Percentiles rank a stretch among this genome's conserved stretches.
Conservation (phyloP, 2,797 vertebrate genomes). For the Florisuga fusca region DNA sequence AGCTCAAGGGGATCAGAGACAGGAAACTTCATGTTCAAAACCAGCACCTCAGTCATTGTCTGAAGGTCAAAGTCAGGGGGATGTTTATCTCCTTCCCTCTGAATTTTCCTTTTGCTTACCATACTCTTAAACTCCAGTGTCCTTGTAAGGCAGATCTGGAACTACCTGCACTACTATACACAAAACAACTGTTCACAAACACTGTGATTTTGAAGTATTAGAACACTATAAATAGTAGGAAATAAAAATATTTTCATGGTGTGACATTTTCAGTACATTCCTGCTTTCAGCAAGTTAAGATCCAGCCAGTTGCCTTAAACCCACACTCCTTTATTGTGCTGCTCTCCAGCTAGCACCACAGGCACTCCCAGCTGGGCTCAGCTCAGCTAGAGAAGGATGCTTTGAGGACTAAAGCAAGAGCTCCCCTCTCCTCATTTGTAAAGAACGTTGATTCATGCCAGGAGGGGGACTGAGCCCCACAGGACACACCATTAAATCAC, state of each 20-base stretch:
- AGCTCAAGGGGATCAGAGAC: background rate
- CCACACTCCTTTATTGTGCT: background rate
- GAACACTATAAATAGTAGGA: background rate
- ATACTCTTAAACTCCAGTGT: background rate
- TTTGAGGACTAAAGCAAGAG: background rate
- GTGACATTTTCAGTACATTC: background rate
- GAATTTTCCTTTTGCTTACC: background rate
- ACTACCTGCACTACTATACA: background rate
- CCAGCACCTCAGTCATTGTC: background rate
- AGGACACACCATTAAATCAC: background rate
- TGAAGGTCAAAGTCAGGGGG: background rate
- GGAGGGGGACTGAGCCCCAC: background rate
- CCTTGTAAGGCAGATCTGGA: background rate
- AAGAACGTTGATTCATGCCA: background rate
- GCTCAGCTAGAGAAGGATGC: background rate
- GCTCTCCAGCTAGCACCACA: background rate
- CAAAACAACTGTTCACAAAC: background rate
- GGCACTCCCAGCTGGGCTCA: background rate
- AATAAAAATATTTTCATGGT: background rate
- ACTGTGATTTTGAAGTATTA: background rate
- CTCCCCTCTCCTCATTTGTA: background rate
- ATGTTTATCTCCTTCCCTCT: background rate
- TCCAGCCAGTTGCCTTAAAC: background rate
- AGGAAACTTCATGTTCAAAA: background rate
- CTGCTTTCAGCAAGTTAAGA: background rate